Evolutionary conservation across 2,113 vertebrate species (phyloP).

Genomic region (Crocuta crocuta): DNA sequence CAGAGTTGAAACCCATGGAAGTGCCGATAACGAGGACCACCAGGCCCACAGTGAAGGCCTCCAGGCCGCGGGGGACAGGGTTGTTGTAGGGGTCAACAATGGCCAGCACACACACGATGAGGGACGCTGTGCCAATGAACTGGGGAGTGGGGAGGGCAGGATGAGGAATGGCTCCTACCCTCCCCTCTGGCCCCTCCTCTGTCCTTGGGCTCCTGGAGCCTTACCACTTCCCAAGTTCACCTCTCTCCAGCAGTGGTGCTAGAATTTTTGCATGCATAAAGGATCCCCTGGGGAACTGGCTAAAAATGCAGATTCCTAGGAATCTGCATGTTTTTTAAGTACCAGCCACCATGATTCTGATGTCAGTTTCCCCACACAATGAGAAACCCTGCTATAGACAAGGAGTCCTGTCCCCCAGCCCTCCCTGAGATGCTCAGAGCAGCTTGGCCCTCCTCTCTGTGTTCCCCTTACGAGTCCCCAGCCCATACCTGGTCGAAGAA

Average conservation of each 20-base stretch:
- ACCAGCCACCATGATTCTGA: neutral
- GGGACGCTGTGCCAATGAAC: constrained; percentile 96
- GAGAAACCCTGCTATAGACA: neutral
- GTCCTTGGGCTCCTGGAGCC: neutral
- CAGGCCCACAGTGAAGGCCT: constrained; percentile 98
- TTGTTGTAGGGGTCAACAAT: constrained; percentile 98
- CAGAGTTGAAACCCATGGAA: constrained; percentile 99
- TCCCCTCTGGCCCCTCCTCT: neutral
- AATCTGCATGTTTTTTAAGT: neutral
- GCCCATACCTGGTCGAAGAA: constrained; percentile 96
- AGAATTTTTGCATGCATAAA: neutral
- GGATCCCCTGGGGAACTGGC: neutral
- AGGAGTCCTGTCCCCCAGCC: neutral
- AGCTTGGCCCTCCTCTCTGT: neutral
- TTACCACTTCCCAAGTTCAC: neutral
- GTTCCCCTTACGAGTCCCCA: neutral
- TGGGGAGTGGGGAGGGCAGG: constrained; percentile 66
- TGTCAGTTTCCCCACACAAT: neutral
- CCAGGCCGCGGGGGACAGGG: constrained; percentile 93
- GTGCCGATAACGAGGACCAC: constrained; percentile 96
- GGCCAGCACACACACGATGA: constrained; percentile 96
- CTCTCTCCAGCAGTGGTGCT: neutral
- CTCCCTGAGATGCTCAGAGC: neutral
- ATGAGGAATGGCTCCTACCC: neutral
- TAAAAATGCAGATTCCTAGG: neutral